These are phyloP conservation scores for Asteroscopus sphinx DNA, from an alignment of 2,888 invertebrate species.

Conservation along the genomic window DNA sequence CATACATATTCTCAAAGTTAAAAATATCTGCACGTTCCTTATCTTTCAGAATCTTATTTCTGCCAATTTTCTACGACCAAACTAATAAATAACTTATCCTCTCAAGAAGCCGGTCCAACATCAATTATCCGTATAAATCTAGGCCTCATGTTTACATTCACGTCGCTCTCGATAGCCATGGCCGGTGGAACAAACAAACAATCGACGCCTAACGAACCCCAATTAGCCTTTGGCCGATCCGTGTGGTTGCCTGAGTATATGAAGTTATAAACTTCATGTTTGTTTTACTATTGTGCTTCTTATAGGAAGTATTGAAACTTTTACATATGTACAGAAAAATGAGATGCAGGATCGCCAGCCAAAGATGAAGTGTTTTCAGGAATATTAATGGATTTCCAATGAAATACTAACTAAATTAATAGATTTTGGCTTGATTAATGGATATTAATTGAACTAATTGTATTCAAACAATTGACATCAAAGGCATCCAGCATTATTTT, in stretches of 20 bases:
- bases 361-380: too few species aligned
- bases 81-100: slow-evolving; percentile 8
- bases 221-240: slow-evolving; percentile 70
- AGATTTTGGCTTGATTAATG: too few species aligned
- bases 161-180: slow-evolving; percentile 17
- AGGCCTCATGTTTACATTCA: slow-evolving; percentile 35
- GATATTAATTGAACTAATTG: too few species aligned
- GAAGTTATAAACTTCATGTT: slow-evolving; percentile 53
- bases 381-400: too few species aligned
- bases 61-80: not conserved
- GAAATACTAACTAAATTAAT: too few species aligned
- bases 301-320: slow-evolving; percentile 18
- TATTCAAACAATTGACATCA: too few species aligned
- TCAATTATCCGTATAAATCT: slow-evolving; percentile 33
- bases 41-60: too few species aligned
- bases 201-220: slow-evolving; percentile 79
- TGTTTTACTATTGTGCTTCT: slow-evolving; percentile 27
- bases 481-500: too few species aligned
- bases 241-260: slow-evolving; percentile 40
- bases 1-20: too few species aligned
- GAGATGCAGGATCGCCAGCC: too few species aligned
- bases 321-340: too few species aligned
- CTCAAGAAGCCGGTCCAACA: slow-evolving; percentile 18
- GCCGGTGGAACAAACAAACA: slow-evolving; percentile 66
- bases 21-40: not conserved